Evolutionary conservation across 2,888 invertebrate species (phyloP), one percentile per base, ranked within the genome.

Genomic region (Cephalotes varians): DNA sequence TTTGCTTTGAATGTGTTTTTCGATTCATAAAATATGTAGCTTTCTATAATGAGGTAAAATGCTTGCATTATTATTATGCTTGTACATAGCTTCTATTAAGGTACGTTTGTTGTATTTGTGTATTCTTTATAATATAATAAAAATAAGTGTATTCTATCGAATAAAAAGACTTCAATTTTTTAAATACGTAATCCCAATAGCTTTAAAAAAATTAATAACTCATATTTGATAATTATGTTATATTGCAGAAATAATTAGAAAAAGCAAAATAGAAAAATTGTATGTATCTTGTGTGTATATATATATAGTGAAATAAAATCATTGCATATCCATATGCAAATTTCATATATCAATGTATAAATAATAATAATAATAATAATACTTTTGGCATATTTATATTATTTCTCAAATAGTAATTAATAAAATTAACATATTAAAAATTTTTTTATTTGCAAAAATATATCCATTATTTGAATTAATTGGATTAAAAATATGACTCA

Each of bases 1-100:
- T 47, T 87, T 65, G 56, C 18, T 25, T 64, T 31, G 47, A 69
- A 56, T 37, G 69, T 69, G 64, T 60, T 64, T 85, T 79, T 74
- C 21, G 65, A 80, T 82, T 82, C 49, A 58, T 47, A 60, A 37
- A 81, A 71, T 58, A 58, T 28, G 67, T 80, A 67, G 73, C 58
- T 82, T 37, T 49, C 51, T 44, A 2, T 73, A 82, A 80, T 73
- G 79, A 51, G 25, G 21, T 62, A 44, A 40, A 84, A 60, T 56
- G 34, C 51, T 54, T 58, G 31, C 2, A 31, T 2, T 65, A 40
- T 49, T 74, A 34, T 65, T 31, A 1, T 21, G 56, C 12, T 34
- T 67, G 18, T 67, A 15, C 18, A n/a, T 15, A 40, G 9, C 15
- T 25, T 49, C 2, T 44, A 49, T 51, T 15, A 2, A 25, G n/a